Evolutionary conservation across 2,888 invertebrate species (phyloP).

Genomic region (Eugnorisma glareosa): DNA sequence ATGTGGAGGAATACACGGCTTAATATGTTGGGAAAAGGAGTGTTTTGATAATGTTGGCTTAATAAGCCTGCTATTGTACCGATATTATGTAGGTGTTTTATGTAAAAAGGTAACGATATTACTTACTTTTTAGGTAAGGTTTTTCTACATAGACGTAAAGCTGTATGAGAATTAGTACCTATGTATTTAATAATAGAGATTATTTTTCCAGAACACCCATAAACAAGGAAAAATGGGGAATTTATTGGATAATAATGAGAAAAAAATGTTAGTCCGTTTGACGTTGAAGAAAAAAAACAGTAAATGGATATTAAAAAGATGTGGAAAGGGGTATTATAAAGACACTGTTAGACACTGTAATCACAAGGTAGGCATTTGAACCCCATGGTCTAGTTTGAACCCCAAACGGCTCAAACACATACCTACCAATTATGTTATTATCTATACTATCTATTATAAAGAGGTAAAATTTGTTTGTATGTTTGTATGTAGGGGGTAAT

Average conservation of each 20-base stretch:
- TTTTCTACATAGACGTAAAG: not conserved
- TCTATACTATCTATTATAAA: too few species aligned
- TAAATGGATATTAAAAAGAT: not conserved
- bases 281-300: not conserved
- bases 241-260: not conserved
- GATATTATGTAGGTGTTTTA: conserved; percentile 45
- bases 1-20: conserved; percentile 63
- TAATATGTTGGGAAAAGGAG: conserved; percentile 60
- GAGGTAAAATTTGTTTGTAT: too few species aligned
- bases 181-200: conserved; percentile 1
- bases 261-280: not conserved
- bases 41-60: conserved; percentile 65
- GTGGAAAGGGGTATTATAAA: not conserved
- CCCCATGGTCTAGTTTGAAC: not conserved
- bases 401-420: not conserved
- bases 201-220: not conserved
- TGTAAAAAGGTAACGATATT: conserved; percentile 22
- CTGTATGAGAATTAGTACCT: not conserved
- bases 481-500: too few species aligned
- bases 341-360: not conserved
- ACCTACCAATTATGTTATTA: not conserved
- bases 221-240: not conserved
- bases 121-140: conserved; percentile 24
- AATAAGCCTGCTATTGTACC: conserved; percentile 50
- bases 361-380: not conserved